Percentiles rank a stretch among this genome's conserved stretches.
These are phyloP conservation scores for Labeo catla DNA, from an alignment of 2,113 vertebrate species.

Conservation along the genomic window DNA sequence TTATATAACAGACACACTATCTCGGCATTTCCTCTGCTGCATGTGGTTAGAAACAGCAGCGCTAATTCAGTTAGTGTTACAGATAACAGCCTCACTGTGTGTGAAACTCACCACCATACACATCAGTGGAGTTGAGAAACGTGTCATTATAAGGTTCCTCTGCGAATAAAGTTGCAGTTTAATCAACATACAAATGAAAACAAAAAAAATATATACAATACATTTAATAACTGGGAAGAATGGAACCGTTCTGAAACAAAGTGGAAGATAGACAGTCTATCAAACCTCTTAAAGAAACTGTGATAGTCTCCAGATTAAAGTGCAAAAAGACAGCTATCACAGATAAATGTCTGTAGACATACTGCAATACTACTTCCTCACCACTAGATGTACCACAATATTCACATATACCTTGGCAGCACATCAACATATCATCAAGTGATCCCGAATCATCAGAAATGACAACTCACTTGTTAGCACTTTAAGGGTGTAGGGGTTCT, in stretches of 20 bases:
- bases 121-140: constrained; percentile 88
- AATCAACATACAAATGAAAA: constrained; percentile 49
- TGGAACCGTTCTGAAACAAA: not conserved
- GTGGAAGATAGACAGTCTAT: not conserved
- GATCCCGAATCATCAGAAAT: not conserved
- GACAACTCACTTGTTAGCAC: constrained; percentile 90
- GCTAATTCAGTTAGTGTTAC: constrained; percentile 74
- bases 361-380: constrained; percentile 41
- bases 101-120: constrained; percentile 90
- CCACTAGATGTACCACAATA: constrained; percentile 60
- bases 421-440: not conserved
- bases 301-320: not conserved
- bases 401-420: not conserved
- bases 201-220: not conserved
- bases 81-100: constrained; percentile 59
- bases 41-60: constrained; percentile 27
- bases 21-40: constrained; percentile 2
- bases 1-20: not conserved
- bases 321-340: not conserved
- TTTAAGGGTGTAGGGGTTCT: constrained; percentile 93
- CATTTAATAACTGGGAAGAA: not conserved
- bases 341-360: not conserved
- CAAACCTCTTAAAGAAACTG: not conserved
- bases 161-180: constrained; percentile 84
- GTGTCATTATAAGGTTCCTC: constrained; percentile 89